These are phyloP conservation scores for Metalampra italica DNA, from an alignment of 2,888 invertebrate genomes.

Conservation along the genomic window DNA sequence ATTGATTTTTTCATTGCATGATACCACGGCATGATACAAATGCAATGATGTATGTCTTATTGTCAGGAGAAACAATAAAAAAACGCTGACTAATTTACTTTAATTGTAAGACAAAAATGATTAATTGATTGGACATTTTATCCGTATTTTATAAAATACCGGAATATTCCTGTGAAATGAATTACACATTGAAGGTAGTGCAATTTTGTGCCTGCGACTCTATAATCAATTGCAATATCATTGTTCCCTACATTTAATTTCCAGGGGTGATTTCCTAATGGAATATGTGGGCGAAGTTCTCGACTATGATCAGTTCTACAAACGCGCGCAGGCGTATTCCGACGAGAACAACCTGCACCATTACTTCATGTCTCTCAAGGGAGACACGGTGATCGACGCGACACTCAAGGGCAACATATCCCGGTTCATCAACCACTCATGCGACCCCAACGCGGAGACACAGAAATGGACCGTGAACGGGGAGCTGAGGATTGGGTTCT, in stretches of 20 bases:
- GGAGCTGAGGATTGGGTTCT: conserved; percentile 97
- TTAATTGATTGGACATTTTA: no score
- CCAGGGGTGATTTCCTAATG: conserved; percentile 95
- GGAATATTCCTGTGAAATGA: no score
- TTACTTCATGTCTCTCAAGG: conserved; percentile 98
- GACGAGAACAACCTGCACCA: conserved; percentile 94
- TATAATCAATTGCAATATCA: not conserved
- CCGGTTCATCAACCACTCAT: conserved; percentile 98
- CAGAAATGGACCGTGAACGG: conserved; percentile 98
- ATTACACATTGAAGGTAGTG: no score
- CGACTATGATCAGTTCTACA: conserved; percentile 92
- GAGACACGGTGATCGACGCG: conserved; percentile 94
- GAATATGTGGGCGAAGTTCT: conserved; percentile 99
- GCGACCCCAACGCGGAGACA: conserved; percentile 98
- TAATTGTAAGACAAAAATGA: no score
- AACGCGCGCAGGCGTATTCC: conserved; percentile 92
- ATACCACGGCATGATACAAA: no score
- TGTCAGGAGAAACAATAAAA: no score
- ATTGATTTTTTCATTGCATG: no score
- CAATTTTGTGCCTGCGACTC: no score
- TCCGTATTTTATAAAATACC: no score
- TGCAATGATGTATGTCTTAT: no score
- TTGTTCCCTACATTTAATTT: conserved; percentile 18
- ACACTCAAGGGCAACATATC: conserved; percentile 97
- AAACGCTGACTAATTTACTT: no score